Evolutionary conservation across 2,113 vertebrate genomes (phyloP), one percentile per base, ranked within the genome.

Genomic region (Anser brachyrhynchus): DNA sequence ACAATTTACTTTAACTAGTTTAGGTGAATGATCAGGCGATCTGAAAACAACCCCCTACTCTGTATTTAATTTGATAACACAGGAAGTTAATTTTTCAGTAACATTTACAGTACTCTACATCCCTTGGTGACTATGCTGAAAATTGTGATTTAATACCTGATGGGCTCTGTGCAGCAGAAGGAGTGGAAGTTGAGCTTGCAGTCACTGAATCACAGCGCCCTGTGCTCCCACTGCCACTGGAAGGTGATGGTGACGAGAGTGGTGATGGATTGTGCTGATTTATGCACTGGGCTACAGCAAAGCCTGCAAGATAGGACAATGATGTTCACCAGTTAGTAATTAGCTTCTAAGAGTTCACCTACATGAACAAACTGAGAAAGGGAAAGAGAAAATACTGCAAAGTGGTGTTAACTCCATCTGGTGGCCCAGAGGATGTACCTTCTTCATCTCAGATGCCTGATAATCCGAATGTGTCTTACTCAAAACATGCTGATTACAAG

Each of bases 231-330:
- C 98, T 98, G 92, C 98, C 98, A 33, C 99, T 99, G 96, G 99
- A 98, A 29, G 98, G 98, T 1, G 99, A 99, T 1, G 98, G 98
- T 2, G 98, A 99, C 2, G 98, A 98, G 33, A 98, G 95, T 2
- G 99, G 98, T 0, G 98, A 98, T 11, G 98, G 96, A 81, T 97
- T 98, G 92, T 98, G 98, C 96, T 99, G 99, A 70, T 98, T 98
- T 85, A 99, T 97, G 87, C 98, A 99, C 96, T 99, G 99, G 93
- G 99, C 99, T 89, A 99, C 99, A 2, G 99, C 99, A 71, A 99
- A 99, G 84, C 99, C 99, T 99, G 97, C 23, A 95, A 97, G 95
- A 96, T 25, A 93, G 72, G 28, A 91, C 11, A 49, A 29, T 2
- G 13, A 81, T 35, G 4, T 33, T 77, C 46, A 87, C 4, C 2